Base-by-base conservation (phyloP, 2,888 invertebrate genomes). In the Hyppa rectilinea region DNA sequence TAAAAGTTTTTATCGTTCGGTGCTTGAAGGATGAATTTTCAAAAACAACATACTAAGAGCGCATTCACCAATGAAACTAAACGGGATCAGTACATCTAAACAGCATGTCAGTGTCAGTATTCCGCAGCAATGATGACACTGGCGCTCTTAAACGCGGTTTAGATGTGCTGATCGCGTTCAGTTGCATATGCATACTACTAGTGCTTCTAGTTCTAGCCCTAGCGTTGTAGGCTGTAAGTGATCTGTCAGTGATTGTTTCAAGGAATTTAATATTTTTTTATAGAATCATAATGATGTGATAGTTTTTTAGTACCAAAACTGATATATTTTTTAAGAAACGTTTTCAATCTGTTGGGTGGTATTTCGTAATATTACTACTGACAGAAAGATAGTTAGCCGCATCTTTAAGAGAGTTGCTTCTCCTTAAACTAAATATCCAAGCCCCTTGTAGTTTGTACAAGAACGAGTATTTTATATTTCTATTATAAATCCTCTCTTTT, bases 401-500 rank as follows among this genome's bases (percentile, higher is more conserved):
- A 23, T 38, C 17, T 56, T 14, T 4, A 68, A 20, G 29, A 23
- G 23, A 68, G 5, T 9, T 10, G 2, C 1, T 23, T 10, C 34
- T 20, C 14, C 4, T 26, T 14, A 5, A 17, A 47, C 7, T 36
- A 10, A 12, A 43, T 12, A 67, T 26, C 2, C 14, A 31, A 34
- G 10, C 12, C 23, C 20, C 38, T 31, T 50, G 17, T 29, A 23
- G 14, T 3, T 47, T 31, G n/a, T n/a, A 38, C 17, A 17, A 34
- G 12, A 56, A 34, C 23, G 20, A 36, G 34, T 60, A 23, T 43
- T 61, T 14, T 20, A 10, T 43, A n/a, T n/a, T n/a, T 50, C 1
- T 43, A 29, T 2, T 50, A 63, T 43, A 62, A 64, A 63, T 74
- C 23, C 2, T 36, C 43, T 29, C 29, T 36, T 23, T 20, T 14